Evolutionary conservation across 2,113 vertebrate genomes (phyloP).

Genomic region (Rhinoptilus africanus): DNA sequence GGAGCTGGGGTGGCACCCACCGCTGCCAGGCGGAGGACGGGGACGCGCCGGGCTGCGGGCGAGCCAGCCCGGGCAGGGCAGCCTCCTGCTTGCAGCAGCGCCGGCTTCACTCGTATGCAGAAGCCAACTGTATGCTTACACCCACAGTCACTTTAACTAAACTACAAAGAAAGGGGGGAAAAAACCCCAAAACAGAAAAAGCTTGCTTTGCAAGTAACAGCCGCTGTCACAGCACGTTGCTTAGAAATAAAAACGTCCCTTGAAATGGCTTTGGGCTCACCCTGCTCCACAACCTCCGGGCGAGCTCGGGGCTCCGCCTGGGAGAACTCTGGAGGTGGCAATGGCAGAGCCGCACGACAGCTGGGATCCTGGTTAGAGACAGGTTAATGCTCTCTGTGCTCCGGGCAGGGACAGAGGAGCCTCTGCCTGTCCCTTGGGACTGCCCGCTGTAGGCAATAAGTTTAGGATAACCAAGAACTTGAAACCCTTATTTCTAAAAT

Average conservation of each 20-base stretch:
- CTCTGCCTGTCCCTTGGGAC: not conserved
- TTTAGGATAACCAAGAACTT: not conserved
- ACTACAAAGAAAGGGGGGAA: not conserved
- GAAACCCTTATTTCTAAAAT: not conserved
- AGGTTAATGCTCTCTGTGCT: not conserved
- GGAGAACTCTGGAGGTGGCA: not conserved
- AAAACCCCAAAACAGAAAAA: not conserved
- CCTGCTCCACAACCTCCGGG: not conserved
- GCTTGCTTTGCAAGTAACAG: not conserved
- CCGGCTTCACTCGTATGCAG: not conserved
- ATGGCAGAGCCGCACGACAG: not conserved
- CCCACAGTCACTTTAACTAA: not conserved
- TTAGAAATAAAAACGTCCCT: not conserved
- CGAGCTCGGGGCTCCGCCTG: rapidly evolving
- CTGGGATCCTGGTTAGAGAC: not conserved
- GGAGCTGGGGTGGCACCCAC: not conserved
- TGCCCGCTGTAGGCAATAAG: rapidly evolving
- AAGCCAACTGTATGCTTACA: not conserved
- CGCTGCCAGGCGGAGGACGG: not conserved
- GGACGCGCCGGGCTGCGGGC: rapidly evolving
- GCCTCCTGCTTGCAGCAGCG: not conserved
- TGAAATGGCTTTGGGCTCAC: not conserved
- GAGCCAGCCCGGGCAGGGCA: not conserved
- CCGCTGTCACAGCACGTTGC: rapidly evolving
- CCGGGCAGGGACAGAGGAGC: not conserved